These are phyloP conservation scores for Horisme vitalbata DNA, from an alignment of 2,888 invertebrate genomes.

Conservation along the genomic window DNA sequence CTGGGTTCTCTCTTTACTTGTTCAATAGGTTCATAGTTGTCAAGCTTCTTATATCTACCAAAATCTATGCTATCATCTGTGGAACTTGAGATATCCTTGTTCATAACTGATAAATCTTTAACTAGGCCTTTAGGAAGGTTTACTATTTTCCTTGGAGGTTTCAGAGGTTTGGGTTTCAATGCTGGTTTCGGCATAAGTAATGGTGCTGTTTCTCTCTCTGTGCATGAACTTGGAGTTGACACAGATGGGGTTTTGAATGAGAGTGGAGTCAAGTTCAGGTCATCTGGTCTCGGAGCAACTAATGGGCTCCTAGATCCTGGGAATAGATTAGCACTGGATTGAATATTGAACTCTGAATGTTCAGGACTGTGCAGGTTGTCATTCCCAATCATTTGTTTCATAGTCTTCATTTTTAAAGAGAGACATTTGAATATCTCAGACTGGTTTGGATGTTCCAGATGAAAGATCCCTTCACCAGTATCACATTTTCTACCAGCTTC, in stretches of 20 bases:
- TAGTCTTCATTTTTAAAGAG: constrained; percentile 92
- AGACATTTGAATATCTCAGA: constrained; percentile 92
- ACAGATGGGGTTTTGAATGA: constrained; percentile 73
- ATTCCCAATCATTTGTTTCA: constrained; percentile 91
- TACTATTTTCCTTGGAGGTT: constrained; percentile 84
- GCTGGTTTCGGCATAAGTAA: constrained; percentile 81
- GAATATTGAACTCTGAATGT: constrained; percentile 88
- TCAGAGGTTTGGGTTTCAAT: constrained; percentile 84
- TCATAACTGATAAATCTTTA: constrained; percentile 56
- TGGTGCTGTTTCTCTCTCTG: constrained; percentile 71
- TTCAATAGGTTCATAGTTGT: constrained; percentile 77
- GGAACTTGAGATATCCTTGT: constrained; percentile 62
- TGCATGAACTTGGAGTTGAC: constrained; percentile 61
- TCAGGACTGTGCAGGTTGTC: constrained; percentile 86
- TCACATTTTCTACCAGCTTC: constrained; percentile 94
- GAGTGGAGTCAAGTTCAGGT: constrained; percentile 70
- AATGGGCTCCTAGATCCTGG: constrained; percentile 92
- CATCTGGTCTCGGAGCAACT: constrained; percentile 83
- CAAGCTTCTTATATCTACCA: constrained; percentile 79
- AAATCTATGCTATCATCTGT: constrained; percentile 73
- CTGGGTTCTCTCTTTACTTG: constrained; percentile 75
- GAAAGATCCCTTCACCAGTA: constrained; percentile 92
- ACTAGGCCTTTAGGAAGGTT: constrained; percentile 62
- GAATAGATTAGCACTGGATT: constrained; percentile 89
- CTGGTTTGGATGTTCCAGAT: constrained; percentile 90